Evolutionary conservation across 1,140 invertebrate species (phyloP).

Genomic region (Grapholita molesta): DNA sequence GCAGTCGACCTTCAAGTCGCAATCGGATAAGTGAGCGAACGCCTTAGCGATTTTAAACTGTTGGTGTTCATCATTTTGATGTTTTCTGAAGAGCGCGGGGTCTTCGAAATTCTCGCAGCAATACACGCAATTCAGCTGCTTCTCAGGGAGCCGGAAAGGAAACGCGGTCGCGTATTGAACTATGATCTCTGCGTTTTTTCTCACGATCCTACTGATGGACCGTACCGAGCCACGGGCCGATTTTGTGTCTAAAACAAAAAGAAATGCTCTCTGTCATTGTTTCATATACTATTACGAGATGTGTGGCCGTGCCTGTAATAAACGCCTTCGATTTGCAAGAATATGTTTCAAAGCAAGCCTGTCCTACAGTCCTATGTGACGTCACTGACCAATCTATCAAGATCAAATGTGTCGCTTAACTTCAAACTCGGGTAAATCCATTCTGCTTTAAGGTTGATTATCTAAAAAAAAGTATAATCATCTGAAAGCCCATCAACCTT

Average conservation of each 20-base stretch:
- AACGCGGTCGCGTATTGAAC: slow-evolving; percentile 57
- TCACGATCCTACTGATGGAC: slow-evolving; percentile 32
- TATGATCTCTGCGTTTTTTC: slow-evolving; percentile 55
- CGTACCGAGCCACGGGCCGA: slow-evolving; percentile 26
- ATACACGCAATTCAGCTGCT: slow-evolving; percentile 56
- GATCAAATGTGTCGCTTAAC: too few relatives aligned
- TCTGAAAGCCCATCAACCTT: too few relatives aligned
- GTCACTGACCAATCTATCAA: too few relatives aligned
- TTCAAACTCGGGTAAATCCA: too few relatives aligned
- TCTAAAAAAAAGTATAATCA: too few relatives aligned
- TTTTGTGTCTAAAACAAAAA: slow-evolving; percentile 65
- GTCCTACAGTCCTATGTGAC: too few relatives aligned
- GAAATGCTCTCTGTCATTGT: slow-evolving; percentile 36
- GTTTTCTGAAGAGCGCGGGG: slow-evolving; percentile 43
- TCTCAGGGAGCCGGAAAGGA: slow-evolving; percentile 54
- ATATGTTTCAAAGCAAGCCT: too few relatives aligned
- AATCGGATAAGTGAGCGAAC: slow-evolving; percentile 45
- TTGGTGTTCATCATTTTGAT: slow-evolving; percentile 42
- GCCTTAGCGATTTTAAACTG: slow-evolving; percentile 47
- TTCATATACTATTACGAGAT: not conserved
- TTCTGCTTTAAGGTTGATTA: too few relatives aligned
- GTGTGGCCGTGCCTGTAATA: too few relatives aligned
- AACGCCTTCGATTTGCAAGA: too few relatives aligned
- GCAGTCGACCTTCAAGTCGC: slow-evolving; percentile 57
- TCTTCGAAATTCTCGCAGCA: slow-evolving; percentile 54